Evolutionary conservation across 2,888 invertebrate genomes (phyloP), one percentile per base, ranked within the genome.

Genomic region (Plutella xylostella): DNA sequence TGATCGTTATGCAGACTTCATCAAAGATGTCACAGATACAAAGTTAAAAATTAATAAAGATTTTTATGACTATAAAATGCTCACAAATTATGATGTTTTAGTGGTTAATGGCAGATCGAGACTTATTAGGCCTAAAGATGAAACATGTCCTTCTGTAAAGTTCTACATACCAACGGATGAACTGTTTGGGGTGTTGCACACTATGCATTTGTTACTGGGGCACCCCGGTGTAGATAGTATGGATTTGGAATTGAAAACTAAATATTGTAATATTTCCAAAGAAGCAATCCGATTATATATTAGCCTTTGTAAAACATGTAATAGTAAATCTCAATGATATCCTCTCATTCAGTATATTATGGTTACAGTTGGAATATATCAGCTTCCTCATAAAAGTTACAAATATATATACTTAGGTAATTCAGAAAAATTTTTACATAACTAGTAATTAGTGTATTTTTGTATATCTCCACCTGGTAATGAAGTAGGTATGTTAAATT

Each of bases 231-330:
- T 56, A 52, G 67, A 75, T 46, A 48, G 54, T 15, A 67, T 80
- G 65, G 67, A 76, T 35, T 12, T 41, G 0, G 62, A 75, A 56
- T 54, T 77, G 3, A 78, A 70, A 58, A 63, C 61, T 0, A 77
- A 76, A 51, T 77, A 72, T 53, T 77, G 75, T 59, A 79, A 80
- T 56, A 54, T 79, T 7, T 72, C 79, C 0, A 76, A 71, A 55
- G 74, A 77, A 54, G 70, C 64, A 12, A 74, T 78, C 12, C 74
- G 70, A 52, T 55, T 77, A 17, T 80, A 77, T 60, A 56, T 77
- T 35, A 55, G 55, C 31, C 69, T 72, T 54, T 79, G 77, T 55
- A 58, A 59, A 41, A 34, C 48, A 43, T 78, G 78, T 56, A 61
- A 54, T 19, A 48, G 30, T 14, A 38, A 38, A 30, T n/a, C n/a